Evolutionary conservation across 2,888 invertebrate genomes (phyloP).

Genomic region (Erebia aethiops): DNA sequence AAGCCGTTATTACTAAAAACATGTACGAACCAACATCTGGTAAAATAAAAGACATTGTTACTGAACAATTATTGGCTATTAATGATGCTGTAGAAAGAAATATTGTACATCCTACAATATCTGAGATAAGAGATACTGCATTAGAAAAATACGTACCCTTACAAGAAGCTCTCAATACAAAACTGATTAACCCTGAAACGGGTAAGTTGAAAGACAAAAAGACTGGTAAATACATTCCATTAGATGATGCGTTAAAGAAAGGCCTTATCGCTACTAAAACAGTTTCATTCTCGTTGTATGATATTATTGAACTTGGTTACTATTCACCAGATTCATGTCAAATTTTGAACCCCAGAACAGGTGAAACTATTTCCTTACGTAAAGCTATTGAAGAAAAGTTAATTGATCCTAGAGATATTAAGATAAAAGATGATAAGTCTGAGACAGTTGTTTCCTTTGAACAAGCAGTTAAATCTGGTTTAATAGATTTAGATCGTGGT

Average conservation of each 20-base stretch:
- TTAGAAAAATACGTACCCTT: conserved; percentile 88
- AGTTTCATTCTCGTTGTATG: conserved; percentile 87
- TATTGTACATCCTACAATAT: conserved; percentile 91
- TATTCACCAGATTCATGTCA: conserved; percentile 88
- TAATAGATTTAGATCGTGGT: conserved; percentile 88
- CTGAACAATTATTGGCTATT: conserved; percentile 87
- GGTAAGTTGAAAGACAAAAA: conserved; percentile 89
- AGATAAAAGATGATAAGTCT: conserved; percentile 88
- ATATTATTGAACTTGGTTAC: conserved; percentile 89
- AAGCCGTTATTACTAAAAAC: conserved; percentile 88
- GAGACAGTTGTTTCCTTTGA: conserved; percentile 86
- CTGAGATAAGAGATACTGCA: conserved; percentile 90
- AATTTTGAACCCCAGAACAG: conserved; percentile 90
- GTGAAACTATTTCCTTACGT: conserved; percentile 87
- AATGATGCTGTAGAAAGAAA: conserved; percentile 90
- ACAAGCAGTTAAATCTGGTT: conserved; percentile 86
- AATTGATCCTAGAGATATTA: conserved; percentile 87
- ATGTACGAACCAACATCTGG: conserved; percentile 87
- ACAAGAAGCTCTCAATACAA: conserved; percentile 87
- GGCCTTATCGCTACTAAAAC: conserved; percentile 88
- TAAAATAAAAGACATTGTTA: conserved; percentile 87
- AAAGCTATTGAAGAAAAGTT: conserved; percentile 89
- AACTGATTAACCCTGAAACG: conserved; percentile 86
- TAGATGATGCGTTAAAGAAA: conserved; percentile 87
- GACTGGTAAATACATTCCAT: conserved; percentile 86